Conservation (phyloP, 53 echinoderm and acorn worm species). For the Holothuria leucospilota region DNA sequence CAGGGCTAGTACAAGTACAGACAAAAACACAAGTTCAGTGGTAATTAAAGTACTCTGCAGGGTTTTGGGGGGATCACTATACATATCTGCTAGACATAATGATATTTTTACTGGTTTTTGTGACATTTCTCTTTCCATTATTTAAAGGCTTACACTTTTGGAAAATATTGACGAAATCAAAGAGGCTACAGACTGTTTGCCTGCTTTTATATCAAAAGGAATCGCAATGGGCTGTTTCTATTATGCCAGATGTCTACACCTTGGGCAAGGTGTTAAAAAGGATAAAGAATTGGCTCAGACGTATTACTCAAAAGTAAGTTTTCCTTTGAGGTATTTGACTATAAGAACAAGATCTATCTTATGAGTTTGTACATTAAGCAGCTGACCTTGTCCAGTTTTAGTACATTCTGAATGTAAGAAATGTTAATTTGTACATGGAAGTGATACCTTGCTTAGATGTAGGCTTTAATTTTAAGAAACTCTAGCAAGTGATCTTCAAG, state of each 20-base stretch:
- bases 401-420: too few relatives aligned
- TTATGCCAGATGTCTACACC: conserved; percentile 92
- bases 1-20: too few relatives aligned
- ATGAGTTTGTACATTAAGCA: neutral
- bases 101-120: too few relatives aligned
- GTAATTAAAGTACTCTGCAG: too few relatives aligned
- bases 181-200: conserved; percentile 85
- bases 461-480: too few relatives aligned
- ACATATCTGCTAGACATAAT: too few relatives aligned
- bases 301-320: conserved; percentile 88
- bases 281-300: conserved; percentile 87
- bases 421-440: too few relatives aligned
- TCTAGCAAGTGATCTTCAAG: too few relatives aligned
- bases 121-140: too few relatives aligned
- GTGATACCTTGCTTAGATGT: too few relatives aligned
- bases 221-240: conserved; percentile 95
- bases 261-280: conserved; percentile 93
- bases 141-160: conserved; percentile 75
- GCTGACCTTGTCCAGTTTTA: neutral
- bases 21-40: too few relatives aligned
- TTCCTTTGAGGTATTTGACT: neutral
- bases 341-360: neutral
- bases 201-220: conserved; percentile 86
- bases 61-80: too few relatives aligned
- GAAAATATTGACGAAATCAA: conserved; percentile 76